phyloP scores from a whole-genome alignment of 1,140 invertebrate genomes.

The Epicauta chinensis region DNA sequence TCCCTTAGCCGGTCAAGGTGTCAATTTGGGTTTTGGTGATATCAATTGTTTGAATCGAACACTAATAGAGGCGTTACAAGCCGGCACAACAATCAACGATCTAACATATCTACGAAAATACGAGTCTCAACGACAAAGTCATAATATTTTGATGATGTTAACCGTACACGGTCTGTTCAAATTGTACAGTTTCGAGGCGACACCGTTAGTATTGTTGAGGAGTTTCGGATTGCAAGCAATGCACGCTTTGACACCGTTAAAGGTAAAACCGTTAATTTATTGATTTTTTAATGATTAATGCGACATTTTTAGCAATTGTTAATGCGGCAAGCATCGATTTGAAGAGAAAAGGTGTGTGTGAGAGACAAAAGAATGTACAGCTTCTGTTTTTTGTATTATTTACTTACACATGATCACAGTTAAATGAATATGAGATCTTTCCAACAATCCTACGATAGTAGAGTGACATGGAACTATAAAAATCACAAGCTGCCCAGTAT shows the following conservation, averaged over 20 bases:
- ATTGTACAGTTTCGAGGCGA: conserved; percentile 71
- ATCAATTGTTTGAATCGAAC: conserved; percentile 63
- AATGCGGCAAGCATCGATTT: not conserved
- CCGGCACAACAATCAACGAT: conserved; percentile 64
- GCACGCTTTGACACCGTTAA: conserved; percentile 71
- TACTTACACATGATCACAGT: too few relatives aligned
- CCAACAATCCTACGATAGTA: conserved; percentile 10
- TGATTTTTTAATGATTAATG: not conserved
- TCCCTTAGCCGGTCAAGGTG: conserved; percentile 94
- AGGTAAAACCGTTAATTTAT: conserved; percentile 48
- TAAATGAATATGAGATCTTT: conserved; percentile 9
- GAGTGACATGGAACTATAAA: conserved; percentile 9
- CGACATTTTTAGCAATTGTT: not conserved
- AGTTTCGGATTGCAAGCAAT: conserved; percentile 82
- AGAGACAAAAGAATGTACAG: not conserved
- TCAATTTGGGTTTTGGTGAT: conserved; percentile 96
- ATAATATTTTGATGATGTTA: conserved; percentile 83
- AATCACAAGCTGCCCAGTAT: too few relatives aligned
- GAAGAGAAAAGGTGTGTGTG: too few relatives aligned
- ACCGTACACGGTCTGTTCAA: conserved; percentile 82
- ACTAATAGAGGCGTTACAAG: conserved; percentile 61
- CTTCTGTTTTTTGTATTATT: conserved; percentile 3
- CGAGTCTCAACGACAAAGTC: conserved; percentile 74
- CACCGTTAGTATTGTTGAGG: conserved; percentile 73
- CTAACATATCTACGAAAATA: conserved; percentile 70